A percentile compares a stretch with the other conserved stretches of the same genome.
Evolutionary conservation across 2,888 invertebrate species (phyloP).

Genomic region (Cheilosia vulpina): DNA sequence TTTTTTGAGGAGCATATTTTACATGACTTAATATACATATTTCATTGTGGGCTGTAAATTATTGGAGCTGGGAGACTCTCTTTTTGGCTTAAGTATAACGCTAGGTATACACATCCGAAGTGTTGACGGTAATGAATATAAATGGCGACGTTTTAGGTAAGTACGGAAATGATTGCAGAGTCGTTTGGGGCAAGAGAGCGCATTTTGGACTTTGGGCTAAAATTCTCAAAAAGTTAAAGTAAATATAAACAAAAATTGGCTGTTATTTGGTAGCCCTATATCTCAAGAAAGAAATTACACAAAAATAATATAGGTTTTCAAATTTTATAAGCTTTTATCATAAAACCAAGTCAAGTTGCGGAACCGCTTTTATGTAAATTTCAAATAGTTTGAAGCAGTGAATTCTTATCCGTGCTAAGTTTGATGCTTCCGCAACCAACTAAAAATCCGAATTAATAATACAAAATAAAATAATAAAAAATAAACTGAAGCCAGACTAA

Average conservation of each 20-base stretch:
- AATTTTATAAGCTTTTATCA: background rate
- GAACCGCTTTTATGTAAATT: too few species aligned
- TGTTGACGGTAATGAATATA: too few species aligned
- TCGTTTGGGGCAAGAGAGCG: background rate
- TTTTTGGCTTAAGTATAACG: background rate
- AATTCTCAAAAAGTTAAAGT: background rate
- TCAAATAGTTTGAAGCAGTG: too few species aligned
- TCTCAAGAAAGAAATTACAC: background rate
- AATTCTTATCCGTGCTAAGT: too few species aligned
- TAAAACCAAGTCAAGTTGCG: background rate
- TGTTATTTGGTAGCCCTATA: background rate
- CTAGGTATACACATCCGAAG: too few species aligned
- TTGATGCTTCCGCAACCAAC: too few species aligned
- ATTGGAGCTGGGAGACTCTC: conserved; percentile 4
- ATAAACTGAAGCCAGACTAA: too few species aligned
- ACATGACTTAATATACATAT: conserved; percentile 6
- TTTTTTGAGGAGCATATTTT: background rate
- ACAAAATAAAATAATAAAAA: too few species aligned
- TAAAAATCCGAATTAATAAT: too few species aligned
- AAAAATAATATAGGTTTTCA: background rate
- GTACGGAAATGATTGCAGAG: background rate
- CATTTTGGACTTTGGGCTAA: background rate
- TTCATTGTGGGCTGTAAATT: background rate
- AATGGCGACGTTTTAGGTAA: too few species aligned
- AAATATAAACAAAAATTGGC: background rate